phyloP scores from a whole-genome alignment of 2,113 vertebrate species.

The Dasypus novemcinctus region DNA sequence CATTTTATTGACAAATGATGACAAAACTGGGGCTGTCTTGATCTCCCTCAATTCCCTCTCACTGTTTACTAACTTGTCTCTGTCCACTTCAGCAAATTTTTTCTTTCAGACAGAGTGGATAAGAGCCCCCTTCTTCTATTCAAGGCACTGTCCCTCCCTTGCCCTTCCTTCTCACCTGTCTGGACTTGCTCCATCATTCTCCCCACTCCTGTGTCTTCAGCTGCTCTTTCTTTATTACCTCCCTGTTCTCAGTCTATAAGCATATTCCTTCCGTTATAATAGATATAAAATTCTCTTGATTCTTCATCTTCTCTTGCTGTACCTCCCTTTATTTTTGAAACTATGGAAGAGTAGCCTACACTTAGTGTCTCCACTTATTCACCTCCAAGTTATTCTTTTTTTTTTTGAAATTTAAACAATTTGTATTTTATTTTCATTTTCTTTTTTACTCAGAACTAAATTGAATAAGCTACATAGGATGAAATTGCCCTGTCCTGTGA shows the following conservation, averaged over 20 bases:
- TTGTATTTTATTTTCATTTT: too few species aligned
- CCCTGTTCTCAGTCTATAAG: neutral
- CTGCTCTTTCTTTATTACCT: neutral
- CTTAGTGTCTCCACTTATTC: neutral
- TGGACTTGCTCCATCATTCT: neutral
- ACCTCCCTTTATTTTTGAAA: neutral
- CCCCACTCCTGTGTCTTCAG: neutral
- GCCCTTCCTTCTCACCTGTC: too few species aligned
- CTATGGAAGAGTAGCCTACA: neutral
- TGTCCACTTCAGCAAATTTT: neutral
- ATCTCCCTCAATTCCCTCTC: neutral
- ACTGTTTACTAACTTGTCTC: neutral
- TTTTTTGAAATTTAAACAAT: too few species aligned
- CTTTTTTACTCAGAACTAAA: too few species aligned
- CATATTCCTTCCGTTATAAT: neutral
- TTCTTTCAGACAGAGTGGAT: neutral
- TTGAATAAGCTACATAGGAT: too few species aligned
- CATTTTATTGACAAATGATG: neutral
- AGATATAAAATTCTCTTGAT: neutral
- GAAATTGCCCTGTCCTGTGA: too few species aligned
- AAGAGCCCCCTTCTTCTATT: neutral
- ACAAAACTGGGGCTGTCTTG: neutral
- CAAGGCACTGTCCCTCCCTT: neutral
- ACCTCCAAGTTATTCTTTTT: neutral
- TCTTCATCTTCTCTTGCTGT: neutral